Conservation (phyloP, 2,797 vertebrate species). For the Manis pentadactyla region DNA sequence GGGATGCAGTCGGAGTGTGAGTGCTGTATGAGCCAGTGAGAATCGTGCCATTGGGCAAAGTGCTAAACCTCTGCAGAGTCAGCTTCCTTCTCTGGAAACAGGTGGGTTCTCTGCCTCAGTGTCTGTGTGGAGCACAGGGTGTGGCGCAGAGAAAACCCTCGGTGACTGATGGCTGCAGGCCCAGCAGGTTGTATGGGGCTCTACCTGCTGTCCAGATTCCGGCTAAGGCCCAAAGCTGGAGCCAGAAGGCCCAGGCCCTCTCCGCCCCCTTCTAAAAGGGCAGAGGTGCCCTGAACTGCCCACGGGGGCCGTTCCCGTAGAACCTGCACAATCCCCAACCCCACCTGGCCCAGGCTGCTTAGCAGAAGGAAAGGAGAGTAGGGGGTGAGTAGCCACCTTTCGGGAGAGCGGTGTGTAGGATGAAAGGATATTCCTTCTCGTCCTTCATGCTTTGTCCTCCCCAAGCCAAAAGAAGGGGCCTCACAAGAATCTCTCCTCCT, state of each 20-base stretch:
- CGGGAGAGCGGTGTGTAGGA: not conserved
- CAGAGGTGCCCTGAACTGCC: not conserved
- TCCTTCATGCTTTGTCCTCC: not conserved
- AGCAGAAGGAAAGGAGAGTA: not conserved
- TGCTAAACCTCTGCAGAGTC: not conserved
- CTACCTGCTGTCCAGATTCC: not conserved
- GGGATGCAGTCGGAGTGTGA: not conserved
- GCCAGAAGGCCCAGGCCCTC: not conserved
- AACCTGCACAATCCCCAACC: not conserved
- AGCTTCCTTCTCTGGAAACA: not conserved
- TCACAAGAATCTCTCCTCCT: not conserved
- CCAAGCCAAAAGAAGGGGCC: not conserved
- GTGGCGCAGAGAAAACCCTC: not conserved
- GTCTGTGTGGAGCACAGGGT: no score
- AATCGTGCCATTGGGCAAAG: not conserved
- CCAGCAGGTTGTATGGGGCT: no score
- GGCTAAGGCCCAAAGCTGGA: not conserved
- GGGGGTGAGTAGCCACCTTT: not conserved
- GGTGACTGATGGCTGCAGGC: not conserved
- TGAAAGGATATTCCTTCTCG: not conserved
- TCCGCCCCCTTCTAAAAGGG: not conserved
- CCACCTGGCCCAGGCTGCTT: not conserved
- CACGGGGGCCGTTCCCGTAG: no score
- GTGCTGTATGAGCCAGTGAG: not conserved
- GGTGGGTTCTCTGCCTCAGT: not conserved